Evolutionary conservation across 2,797 vertebrate genomes (phyloP).

Genomic region (Neosilurus mollespiculum): DNA sequence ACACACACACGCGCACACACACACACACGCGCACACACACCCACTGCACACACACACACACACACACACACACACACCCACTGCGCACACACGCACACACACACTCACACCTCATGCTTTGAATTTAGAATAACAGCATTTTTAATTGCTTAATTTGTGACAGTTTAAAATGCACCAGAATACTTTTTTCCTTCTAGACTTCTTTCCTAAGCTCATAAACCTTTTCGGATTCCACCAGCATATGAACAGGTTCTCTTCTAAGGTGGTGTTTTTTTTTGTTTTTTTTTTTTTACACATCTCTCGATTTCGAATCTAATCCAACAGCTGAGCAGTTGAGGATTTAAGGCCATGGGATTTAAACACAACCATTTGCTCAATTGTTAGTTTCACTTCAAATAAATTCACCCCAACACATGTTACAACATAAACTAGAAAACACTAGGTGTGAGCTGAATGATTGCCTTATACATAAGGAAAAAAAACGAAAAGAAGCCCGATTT

Average conservation of each 20-base stretch:
- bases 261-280: neutral
- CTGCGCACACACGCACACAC: neutral
- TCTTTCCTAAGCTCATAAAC: neutral
- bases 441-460: neutral
- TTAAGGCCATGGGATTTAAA: slow-evolving; percentile 4
- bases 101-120: neutral
- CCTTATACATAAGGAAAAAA: neutral
- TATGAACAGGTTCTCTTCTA: neutral
- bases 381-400: neutral
- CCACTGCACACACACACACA: slow-evolving; percentile 4
- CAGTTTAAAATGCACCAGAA: neutral
- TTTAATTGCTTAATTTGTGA: neutral
- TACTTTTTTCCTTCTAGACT: neutral
- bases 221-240: neutral
- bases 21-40: neutral
- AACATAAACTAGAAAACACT: neutral
- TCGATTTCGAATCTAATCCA: neutral
- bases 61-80: neutral
- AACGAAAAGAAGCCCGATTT: neutral
- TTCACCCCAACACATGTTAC: neutral
- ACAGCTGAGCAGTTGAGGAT: neutral
- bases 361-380: neutral
- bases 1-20: slow-evolving; percentile 10
- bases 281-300: no score
- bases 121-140: slow-evolving; percentile 4